These are phyloP conservation scores for Valencia hispanica DNA, from an alignment of 2,797 vertebrate species.

Conservation along the genomic window DNA sequence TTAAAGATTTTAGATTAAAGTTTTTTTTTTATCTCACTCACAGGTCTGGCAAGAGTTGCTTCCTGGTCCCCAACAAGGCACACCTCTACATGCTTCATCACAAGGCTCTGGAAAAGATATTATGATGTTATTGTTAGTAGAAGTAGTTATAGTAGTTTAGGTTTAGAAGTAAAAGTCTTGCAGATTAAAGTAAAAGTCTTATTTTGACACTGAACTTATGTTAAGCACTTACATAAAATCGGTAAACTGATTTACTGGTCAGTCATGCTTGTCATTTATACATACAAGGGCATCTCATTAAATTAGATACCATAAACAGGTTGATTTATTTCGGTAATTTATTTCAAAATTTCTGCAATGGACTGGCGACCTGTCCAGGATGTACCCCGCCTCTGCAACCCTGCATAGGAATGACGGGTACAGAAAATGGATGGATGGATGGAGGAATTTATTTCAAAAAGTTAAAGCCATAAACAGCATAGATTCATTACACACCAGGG, in stretches of 20 bases:
- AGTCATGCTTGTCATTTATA: background rate
- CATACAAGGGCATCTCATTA: background rate
- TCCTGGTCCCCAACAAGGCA: constrained; percentile 88
- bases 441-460: background rate
- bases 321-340: background rate
- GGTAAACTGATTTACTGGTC: background rate
- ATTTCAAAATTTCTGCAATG: no score
- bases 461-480: background rate
- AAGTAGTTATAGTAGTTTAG: background rate
- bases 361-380: no score
- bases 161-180: background rate
- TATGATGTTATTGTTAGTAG: background rate
- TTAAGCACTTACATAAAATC: background rate
- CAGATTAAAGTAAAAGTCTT: background rate
- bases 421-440: no score
- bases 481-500: background rate
- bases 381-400: no score
- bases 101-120: constrained; percentile 80
- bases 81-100: constrained; percentile 79
- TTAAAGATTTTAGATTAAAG: background rate
- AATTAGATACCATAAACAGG: background rate
- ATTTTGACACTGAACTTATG: background rate
- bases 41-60: constrained; percentile 88
- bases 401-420: no score
- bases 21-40: constrained; percentile 71